Evolutionary conservation across 1,140 invertebrate species (phyloP), one percentile per base, ranked within the genome.

Genomic region (Micrasema longulum): DNA sequence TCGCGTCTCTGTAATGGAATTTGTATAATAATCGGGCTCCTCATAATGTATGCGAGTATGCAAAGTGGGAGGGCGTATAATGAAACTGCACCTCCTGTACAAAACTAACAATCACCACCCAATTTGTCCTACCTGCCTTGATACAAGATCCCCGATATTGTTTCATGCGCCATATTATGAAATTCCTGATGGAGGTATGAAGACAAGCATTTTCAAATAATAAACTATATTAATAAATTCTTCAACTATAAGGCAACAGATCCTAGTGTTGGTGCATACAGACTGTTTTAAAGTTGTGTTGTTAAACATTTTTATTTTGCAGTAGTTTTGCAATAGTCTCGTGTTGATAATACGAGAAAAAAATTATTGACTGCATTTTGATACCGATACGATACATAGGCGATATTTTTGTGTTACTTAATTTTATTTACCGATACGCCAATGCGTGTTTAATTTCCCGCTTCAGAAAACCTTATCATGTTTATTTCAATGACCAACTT

Each of bases 21-120:
- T 72, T 72, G 70, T 75, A 66, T 72, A 75, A 75, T 75, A 75
- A 72, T 72, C 70, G 65, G 60, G 65, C 36, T 72, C 67, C 70
- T 75, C 69, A 65, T 68, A 66, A 67, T 60, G 35, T 55, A 35
- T 12, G 23, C 20, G 18, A 16, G 16, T 22, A 64, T 64, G 60
- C 60, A 64, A 31, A 64, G 31, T 41, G 60, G 31, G 26, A 47
- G 60, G 60, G 60, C 23, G 45, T 36, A 47, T 75, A 66, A 75
- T 72, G 70, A 75, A 75, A 75, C 57, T 69, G 74, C 74, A 60
- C 45, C 26, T 31, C 26, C 26, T n/a, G 47, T 66, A 38, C 63
- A 52, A 66, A 66, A 66, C 63, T 66, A 66, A 52, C 45, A 48
- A 66, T 20, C 47, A 45, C 45, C 35, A 12, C 47, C 26, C 23